Percentiles rank a stretch among this genome's conserved stretches.
These are phyloP conservation scores for Cepaea hortensis DNA, from an alignment of 2,888 invertebrate genomes.

Conservation along the genomic window DNA sequence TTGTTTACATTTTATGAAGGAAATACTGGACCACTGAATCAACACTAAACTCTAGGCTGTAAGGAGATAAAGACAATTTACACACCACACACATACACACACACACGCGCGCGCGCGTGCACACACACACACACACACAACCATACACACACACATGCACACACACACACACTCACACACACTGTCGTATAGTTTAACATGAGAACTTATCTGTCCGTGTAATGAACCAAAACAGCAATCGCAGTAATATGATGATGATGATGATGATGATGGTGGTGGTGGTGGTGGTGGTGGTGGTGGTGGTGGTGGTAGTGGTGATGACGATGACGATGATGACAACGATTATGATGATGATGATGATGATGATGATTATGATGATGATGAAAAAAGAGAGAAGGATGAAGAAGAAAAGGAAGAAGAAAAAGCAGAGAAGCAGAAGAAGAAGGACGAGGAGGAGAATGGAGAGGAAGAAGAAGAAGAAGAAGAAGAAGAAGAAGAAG, in stretches of 20 bases:
- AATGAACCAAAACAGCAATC: too few species aligned
- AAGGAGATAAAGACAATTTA: too few species aligned
- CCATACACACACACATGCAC: too few species aligned
- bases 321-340: background rate
- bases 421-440: too few species aligned
- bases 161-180: too few species aligned
- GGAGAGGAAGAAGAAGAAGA: background rate
- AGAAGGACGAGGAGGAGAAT: too few species aligned
- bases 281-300: background rate
- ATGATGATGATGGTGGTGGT: constrained; percentile 20
- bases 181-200: background rate
- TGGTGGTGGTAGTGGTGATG: background rate
- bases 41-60: background rate
- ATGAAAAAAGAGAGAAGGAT: background rate
- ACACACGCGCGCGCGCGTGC: too few species aligned
- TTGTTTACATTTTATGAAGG: too few species aligned
- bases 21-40: too few species aligned
- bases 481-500: background rate
- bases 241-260: constrained; percentile 17
- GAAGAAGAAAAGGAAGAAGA: background rate
- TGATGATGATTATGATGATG: too few species aligned
- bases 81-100: background rate
- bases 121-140: too few species aligned
- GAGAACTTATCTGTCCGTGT: too few species aligned
- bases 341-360: background rate